Base-by-base conservation (phyloP, 2,113 vertebrate species). In the Corapipo altera region DNA sequence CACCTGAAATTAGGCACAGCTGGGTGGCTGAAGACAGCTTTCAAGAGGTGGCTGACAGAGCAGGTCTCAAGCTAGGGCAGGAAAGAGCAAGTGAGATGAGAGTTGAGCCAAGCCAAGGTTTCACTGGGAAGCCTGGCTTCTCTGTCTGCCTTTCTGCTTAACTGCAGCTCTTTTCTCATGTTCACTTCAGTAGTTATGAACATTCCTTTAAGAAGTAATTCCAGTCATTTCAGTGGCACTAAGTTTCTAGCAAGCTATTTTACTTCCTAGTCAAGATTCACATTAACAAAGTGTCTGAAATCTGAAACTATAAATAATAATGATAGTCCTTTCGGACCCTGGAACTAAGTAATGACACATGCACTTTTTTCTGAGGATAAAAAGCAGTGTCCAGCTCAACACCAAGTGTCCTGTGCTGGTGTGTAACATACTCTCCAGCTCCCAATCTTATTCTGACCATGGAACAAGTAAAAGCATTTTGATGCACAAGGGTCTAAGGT, bases 221-320 rank as follows among this genome's bases (percentile, higher is more conserved):
- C 28, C 66, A 67, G 14, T 12, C 3, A 23, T 28, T 81, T 78
- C 13, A 49, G 4, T 70, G n/a, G 15, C 61, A n/a, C 3, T 57
- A 27, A 33, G 15, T 43, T 84, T 37, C 46, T n/a, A 71, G 17
- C 15, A 81, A 55, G 20, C 5, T 39, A 23, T 57, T 21, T 46
- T 69, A 66, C 44, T 83, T 88, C 37, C 54, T 44, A 41, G 41
- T 65, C 20, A 79, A 69, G 33, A 72, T 51, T 79, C 18, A 74
- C 5, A 71, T 46, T 64, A 39, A 59, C 2, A 21, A 78, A 82
- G 3, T 14, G 33, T 18, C 61, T 82, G 62, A 90, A 91, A 78
- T 41, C 24, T 43, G 73, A 95, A 91, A 84, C 43, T 69, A 55
- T 32, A 89, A 94, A 87, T 81, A 88, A 79, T 43, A 20, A 72